Base-by-base conservation (phyloP, 2,113 vertebrate genomes). In the Phoenicopterus ruber region DNA sequence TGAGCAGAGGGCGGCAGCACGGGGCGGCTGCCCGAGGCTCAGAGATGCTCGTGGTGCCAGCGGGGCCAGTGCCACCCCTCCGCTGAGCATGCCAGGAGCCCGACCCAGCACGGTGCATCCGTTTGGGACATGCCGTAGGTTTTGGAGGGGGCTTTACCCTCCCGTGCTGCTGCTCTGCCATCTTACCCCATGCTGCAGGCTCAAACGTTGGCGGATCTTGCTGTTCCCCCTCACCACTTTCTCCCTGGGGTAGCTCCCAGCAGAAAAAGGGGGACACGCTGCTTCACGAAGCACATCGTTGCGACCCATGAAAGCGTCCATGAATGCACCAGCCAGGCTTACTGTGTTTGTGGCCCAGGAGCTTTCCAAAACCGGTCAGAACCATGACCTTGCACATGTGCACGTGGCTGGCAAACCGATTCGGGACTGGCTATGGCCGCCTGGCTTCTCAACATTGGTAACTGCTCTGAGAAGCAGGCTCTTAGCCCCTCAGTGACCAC, bases 201-300 rank as follows among this genome's bases (percentile, higher is more conserved):
- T 82, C 29, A n/a, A 34, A n/a, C 0, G 1, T 21, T 20, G 36
- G 25, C 34, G 26, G 31, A 61, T 19, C 42, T 18, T 52, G 42
- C 70, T 52, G 18, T 17, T 50, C 19, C 13, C 28, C 29, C 8
- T 0, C 42, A 4, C n/a, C 0, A 0, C 12, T 44, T 44, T 25
- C 42, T 46, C 26, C 36, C 46, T 1, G 1, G 44, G 20, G 38
- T 17, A 34, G 44, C 19, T 40, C 44, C 55, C 28, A 2, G 28
- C 3, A 44, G 32, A 32, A 20, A 61, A 34, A 32, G 17, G 44
- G 52, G 34, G 38, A n/a, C 12, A 34, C 0, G 7, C 32, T 31
- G n/a, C n/a, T 61, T 20, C 2, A 0, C 25, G 67, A 86, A 61
- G 54, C 3, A 1, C 5, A 1, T 61, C 2, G 0, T 7, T 7